Conservation (phyloP, 2,113 vertebrate species). For the Apteryx owenii region DNA sequence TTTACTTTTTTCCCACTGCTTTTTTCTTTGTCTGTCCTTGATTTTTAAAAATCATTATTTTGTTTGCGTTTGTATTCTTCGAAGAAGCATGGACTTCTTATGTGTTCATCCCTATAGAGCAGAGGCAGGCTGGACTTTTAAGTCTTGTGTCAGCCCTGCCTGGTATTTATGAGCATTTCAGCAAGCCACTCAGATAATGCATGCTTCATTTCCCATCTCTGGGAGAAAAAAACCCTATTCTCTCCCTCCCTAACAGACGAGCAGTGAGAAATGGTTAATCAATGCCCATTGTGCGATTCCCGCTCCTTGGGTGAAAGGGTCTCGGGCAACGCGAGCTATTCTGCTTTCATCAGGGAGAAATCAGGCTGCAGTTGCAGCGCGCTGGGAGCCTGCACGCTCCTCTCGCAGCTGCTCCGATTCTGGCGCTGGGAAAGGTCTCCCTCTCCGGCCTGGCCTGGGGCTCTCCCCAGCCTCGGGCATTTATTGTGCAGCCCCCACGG, state of each 20-base stretch:
- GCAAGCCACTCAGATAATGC: background rate
- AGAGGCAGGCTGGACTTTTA: background rate
- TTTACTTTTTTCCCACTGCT: background rate
- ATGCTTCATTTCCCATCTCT: background rate
- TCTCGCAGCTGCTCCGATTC: background rate
- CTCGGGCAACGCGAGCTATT: background rate
- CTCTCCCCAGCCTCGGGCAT: background rate
- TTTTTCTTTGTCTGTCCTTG: background rate
- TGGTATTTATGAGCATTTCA: background rate
- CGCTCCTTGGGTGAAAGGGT: fast-evolving
- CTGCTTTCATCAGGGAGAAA: background rate
- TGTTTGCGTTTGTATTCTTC: background rate
- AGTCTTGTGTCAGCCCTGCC: background rate
- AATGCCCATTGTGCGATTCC: background rate
- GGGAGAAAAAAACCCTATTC: background rate
- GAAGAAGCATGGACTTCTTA: background rate
- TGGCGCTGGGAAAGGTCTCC: background rate
- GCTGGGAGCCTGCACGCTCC: background rate
- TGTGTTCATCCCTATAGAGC: background rate
- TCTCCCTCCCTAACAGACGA: background rate
- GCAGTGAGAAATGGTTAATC: background rate
- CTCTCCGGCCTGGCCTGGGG: background rate
- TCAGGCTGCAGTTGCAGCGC: background rate
- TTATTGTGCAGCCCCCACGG: background rate
- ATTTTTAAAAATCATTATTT: background rate